Evolutionary conservation across 2,888 invertebrate species (phyloP), one percentile per base, ranked within the genome.

Genomic region (Hypercompe scribonia): DNA sequence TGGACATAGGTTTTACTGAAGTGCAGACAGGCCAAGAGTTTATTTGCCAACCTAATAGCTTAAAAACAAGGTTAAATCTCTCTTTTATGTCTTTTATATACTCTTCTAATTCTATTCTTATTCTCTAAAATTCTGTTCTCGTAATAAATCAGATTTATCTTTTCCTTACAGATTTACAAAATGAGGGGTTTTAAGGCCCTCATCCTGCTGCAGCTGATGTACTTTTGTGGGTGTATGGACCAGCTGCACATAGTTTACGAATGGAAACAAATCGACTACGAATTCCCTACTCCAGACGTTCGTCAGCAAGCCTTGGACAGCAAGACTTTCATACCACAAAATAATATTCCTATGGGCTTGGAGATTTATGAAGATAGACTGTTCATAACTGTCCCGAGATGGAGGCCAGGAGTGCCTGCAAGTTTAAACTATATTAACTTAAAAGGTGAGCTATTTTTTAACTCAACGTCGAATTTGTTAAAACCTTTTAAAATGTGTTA

Each of bases 261-360:
- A 87, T 98, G 98, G 98, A 97, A 96, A 83, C 96, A 97, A 90
- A 92, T 98, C 68, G 97, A 97, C 89, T 98, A 96, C 89, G 96
- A 96, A 77, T 98, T 96, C 92, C 96, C 96, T 5, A 95, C 88
- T 50, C 91, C 96, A 1, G 96, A 96, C 13, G 96, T 94, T 5
- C 92, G 97, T 72, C 95, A 96, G 87, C 93, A 96, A 70, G 97
- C 97, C 33, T 92, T 97, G 63, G 94, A 95, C 46, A 94, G 92
- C 69, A 96, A 96, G 78, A 93, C 94, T 77, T 98, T 97, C 85
- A 96, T 97, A 58, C 97, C 97, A 18, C 96, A 97, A 87, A 97
- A 97, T 89, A 97, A 97, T 79, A 95, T 98, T 36, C 98, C 98
- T 0, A 96, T 98, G 88, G 98, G 98, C 0, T 81, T 98, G 81